A percentile compares a stretch with the other conserved stretches of the same genome.
phyloP scores from a whole-genome alignment of 1,140 invertebrate species.

The Asobara japonica region DNA sequence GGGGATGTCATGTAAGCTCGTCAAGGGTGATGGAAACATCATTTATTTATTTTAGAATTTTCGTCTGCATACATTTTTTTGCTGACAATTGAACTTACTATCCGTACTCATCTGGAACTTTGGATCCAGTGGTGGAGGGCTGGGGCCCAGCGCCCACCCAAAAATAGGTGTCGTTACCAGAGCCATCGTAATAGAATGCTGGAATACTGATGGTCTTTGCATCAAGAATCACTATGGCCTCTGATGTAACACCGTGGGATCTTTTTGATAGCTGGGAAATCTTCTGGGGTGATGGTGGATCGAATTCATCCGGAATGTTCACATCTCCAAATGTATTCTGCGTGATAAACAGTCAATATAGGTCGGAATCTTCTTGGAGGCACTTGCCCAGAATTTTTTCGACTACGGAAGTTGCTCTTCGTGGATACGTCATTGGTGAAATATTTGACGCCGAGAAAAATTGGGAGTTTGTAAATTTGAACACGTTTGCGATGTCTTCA shows the following conservation, averaged over 20 bases:
- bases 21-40: slow-evolving; percentile 4
- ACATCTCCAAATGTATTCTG: slow-evolving; percentile 90
- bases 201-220: slow-evolving; percentile 82
- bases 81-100: slow-evolving; percentile 77
- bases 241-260: slow-evolving; percentile 77
- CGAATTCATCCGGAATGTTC: slow-evolving; percentile 90
- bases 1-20: neutral
- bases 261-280: slow-evolving; percentile 77
- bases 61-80: neutral
- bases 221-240: slow-evolving; percentile 79
- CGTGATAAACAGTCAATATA: too few relatives aligned
- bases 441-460: too few relatives aligned
- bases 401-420: too few relatives aligned
- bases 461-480: too few relatives aligned
- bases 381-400: too few relatives aligned
- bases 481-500: too few relatives aligned
- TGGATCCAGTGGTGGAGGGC: slow-evolving; percentile 80
- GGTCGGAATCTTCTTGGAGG: too few relatives aligned
- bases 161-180: slow-evolving; percentile 82
- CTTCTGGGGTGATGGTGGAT: slow-evolving; percentile 81
- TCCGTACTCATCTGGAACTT: slow-evolving; percentile 91
- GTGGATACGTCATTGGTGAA: too few relatives aligned
- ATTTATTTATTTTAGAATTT: slow-evolving; percentile 5
- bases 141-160: slow-evolving; percentile 89
- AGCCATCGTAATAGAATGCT: slow-evolving; percentile 82